phyloP scores from a whole-genome alignment of 2,888 invertebrate species.

The Hirtodrosophila trivittata region DNA sequence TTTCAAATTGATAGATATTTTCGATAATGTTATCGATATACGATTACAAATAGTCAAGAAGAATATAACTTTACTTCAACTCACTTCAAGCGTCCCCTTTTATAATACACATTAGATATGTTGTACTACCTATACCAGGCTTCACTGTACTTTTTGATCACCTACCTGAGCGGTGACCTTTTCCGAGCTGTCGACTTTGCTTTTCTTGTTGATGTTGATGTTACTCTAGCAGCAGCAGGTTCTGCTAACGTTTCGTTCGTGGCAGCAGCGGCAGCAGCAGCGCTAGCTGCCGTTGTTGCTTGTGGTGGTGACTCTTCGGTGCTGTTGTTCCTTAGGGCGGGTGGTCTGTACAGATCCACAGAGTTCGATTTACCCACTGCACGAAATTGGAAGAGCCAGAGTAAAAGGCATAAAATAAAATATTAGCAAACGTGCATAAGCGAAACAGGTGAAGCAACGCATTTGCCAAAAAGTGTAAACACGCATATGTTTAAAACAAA shows the following conservation, averaged over 20 bases:
- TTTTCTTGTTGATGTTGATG: slow-evolving; percentile 21
- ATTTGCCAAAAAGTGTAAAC: slow-evolving; percentile 52
- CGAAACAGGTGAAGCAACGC: slow-evolving; percentile 55
- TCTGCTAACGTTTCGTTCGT: slow-evolving; percentile 41
- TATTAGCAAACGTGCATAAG: slow-evolving; percentile 44
- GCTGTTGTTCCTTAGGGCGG: slow-evolving; percentile 84
- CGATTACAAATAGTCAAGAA: too few relatives aligned
- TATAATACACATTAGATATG: neutral
- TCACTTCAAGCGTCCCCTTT: too few relatives aligned
- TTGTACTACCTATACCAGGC: neutral
- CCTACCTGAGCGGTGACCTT: slow-evolving; percentile 57
- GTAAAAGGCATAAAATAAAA: slow-evolving; percentile 9
- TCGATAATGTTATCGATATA: too few relatives aligned
- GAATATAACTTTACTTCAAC: too few relatives aligned
- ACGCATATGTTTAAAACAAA: slow-evolving; percentile 35
- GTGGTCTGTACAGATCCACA: slow-evolving; percentile 85
- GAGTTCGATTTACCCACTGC: slow-evolving; percentile 81
- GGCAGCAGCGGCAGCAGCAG: slow-evolving; percentile 10
- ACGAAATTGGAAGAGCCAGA: slow-evolving; percentile 8
- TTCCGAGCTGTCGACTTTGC: slow-evolving; percentile 38
- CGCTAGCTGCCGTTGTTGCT: neutral
- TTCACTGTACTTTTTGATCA: neutral
- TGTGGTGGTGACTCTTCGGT: slow-evolving; percentile 38
- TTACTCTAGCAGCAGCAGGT: slow-evolving; percentile 31
- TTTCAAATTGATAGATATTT: too few relatives aligned